Evolutionary conservation across 2,888 invertebrate species (phyloP), one percentile per base, ranked within the genome.

Genomic region (Drosophila seclusa): DNA sequence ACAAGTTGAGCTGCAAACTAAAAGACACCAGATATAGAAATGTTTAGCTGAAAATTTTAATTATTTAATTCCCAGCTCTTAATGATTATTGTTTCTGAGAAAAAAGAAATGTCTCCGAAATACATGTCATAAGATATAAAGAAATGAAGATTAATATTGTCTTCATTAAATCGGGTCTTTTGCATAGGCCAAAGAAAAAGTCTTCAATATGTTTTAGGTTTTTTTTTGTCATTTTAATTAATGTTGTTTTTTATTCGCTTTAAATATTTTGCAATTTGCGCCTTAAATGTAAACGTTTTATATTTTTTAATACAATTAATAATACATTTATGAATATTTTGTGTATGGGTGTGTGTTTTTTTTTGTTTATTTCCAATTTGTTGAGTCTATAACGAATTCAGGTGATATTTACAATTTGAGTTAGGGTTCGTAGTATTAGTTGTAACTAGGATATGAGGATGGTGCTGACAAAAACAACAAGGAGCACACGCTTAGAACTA

Each of bases 231-330:
- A 69, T 77, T 73, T 77, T 67, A 67, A 71, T 76, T 29, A 76
- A 71, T 67, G 65, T 76, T 50, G 45, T 61, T 70, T 67, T 70
- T 84, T 82, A 77, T 82, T 82, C 54, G 63, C 76, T 82, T 77
- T 73, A 73, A 87, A 78, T 83, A 71, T 68, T 73, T 74, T 73
- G 74, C 59, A 80, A 67, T 80, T 68, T 73, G 69, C 61, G 67
- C 52, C 78, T 68, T 69, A 74, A 59, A 61, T 65, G 55, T 86
- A 66, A 76, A 61, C 69, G 67, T 64, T 69, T 82, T 62, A 36
- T 73, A 78, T 72, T 64, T 61, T 83, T 81, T 73, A 85, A 82
- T 85, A 87, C 76, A 84, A 85, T 87, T 85, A 85, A 87, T 87
- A 87, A 87, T 85, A 85, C 78, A 82, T 78, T 83, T 78, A 84